Percentiles rank a stretch among this genome's conserved stretches.
Conservation (phyloP, 2,113 vertebrate species). For the Lepisosteus osseus region DNA sequence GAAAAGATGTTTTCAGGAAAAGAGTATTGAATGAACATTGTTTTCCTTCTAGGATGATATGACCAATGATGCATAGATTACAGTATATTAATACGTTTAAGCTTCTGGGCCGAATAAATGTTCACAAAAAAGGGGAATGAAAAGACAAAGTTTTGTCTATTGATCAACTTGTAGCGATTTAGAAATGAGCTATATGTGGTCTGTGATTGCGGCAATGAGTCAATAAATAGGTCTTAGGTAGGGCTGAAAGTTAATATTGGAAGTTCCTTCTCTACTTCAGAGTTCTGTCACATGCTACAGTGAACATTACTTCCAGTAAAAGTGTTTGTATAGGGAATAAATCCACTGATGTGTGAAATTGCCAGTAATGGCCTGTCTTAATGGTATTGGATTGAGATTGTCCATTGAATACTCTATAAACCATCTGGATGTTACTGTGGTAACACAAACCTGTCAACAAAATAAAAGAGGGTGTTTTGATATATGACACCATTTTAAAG, state of each 20-base stretch:
- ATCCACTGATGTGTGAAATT: conserved; percentile 1
- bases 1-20: neutral
- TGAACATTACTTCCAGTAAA: neutral
- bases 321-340: neutral
- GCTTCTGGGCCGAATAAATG: neutral
- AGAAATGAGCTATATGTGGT: neutral
- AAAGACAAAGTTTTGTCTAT: neutral
- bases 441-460: neutral
- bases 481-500: no score
- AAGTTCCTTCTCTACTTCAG: neutral
- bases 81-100: neutral
- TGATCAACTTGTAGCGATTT: neutral
- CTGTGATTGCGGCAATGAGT: neutral
- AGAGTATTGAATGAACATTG: neutral
- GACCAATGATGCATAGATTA: neutral
- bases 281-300: neutral
- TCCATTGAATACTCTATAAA: neutral
- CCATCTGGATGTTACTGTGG: neutral
- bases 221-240: neutral
- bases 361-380: neutral
- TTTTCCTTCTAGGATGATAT: neutral
- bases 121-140: neutral
- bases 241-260: neutral
- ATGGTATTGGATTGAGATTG: neutral
- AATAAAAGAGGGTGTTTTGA: no score